Evolutionary conservation across 2,113 vertebrate species (phyloP).

Genomic region (Trogon melanurus): DNA sequence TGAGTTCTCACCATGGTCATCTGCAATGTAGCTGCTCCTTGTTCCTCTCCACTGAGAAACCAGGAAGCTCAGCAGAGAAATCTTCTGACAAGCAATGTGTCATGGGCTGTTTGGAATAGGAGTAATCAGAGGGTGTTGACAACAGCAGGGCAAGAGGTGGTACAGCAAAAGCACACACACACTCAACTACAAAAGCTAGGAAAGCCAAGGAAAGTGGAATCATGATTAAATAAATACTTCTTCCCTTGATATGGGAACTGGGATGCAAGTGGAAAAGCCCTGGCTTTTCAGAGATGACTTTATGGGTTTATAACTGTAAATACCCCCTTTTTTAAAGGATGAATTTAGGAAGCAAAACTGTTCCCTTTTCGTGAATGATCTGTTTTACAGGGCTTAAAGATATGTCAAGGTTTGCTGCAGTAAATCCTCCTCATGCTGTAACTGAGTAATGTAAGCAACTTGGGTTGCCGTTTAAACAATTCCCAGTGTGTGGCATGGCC

Average conservation of each 20-base stretch:
- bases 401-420: conserved; percentile 59
- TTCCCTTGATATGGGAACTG: neutral
- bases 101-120: neutral
- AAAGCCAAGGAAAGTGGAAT: neutral
- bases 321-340: conserved; percentile 11
- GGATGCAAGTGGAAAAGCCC: conserved; percentile 6
- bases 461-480: conserved; percentile 70
- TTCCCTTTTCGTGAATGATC: conserved; percentile 55
- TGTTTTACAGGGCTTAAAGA: conserved; percentile 68
- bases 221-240: neutral
- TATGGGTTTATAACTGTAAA: conserved; percentile 36
- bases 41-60: neutral
- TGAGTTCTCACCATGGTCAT: neutral
- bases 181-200: neutral
- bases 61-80: neutral
- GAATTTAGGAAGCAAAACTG: conserved; percentile 51
- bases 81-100: neutral
- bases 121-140: conserved; percentile 1
- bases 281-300: conserved; percentile 7
- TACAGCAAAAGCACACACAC: conserved; percentile 30
- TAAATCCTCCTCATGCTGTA: conserved; percentile 65
- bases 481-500: conserved; percentile 73
- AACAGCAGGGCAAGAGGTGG: conserved; percentile 19
- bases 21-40: neutral
- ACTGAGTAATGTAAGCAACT: conserved; percentile 70